Conservation (phyloP, 2,797 vertebrate species). For the Bucorvus abyssinicus region DNA sequence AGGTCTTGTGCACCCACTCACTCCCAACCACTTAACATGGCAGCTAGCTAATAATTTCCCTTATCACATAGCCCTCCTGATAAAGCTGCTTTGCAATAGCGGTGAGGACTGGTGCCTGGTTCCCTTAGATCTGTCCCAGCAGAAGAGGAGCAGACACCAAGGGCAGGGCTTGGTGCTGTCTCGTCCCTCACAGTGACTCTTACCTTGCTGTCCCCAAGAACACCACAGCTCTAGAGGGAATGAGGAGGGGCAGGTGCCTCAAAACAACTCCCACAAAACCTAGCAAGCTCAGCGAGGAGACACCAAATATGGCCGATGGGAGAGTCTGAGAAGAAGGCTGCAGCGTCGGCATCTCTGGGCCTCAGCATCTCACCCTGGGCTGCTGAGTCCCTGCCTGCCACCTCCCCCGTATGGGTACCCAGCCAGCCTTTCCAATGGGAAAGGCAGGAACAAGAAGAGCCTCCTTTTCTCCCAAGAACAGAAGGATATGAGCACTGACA, state of each 20-base stretch:
- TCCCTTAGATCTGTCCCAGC: neutral
- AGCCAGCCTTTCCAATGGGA: neutral
- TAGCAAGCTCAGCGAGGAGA: neutral
- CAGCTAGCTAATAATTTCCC: constrained; percentile 21
- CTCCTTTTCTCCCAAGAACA: neutral
- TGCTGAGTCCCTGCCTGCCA: neutral
- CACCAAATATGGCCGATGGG: neutral
- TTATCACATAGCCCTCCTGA: constrained; percentile 21
- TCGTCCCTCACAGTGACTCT: fast-evolving
- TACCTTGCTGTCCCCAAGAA: neutral
- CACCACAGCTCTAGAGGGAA: neutral
- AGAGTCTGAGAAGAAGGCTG: neutral
- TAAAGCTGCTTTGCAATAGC: neutral
- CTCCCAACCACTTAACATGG: constrained; percentile 5
- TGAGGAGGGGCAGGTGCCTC: neutral
- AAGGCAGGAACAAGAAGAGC: neutral
- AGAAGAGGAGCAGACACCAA: neutral
- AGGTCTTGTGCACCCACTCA: neutral
- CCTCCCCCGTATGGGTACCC: fast-evolving
- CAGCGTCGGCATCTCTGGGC: fast-evolving
- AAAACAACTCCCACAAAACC: neutral
- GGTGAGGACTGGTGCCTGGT: neutral
- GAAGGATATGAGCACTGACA: neutral
- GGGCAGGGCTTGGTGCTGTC: neutral
- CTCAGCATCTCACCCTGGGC: neutral